These are phyloP conservation scores for Triplophysa rosa DNA, from an alignment of 2,113 vertebrate genomes.

Conservation along the genomic window DNA sequence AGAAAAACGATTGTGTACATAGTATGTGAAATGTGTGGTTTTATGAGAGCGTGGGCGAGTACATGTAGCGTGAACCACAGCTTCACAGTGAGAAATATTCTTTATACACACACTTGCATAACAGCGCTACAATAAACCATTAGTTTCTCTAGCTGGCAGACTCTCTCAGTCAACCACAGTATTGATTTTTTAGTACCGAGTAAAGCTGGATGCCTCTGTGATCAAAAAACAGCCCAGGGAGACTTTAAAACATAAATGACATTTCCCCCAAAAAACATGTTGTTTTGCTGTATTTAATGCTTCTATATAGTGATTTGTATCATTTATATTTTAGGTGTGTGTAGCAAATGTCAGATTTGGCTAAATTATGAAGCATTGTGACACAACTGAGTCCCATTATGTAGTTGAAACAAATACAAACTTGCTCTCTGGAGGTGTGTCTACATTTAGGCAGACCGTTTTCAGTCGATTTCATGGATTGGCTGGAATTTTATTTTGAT, in stretches of 20 bases:
- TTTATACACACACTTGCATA: conserved; percentile 40
- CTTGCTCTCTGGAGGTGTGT: not conserved
- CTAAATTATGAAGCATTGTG: no score
- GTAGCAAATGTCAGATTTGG: no score
- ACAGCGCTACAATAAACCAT: conserved; percentile 15
- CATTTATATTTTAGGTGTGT: not conserved
- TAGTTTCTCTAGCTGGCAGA: conserved; percentile 4
- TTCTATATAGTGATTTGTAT: not conserved
- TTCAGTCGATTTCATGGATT: conserved; percentile 16
- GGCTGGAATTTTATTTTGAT: conserved; percentile 50
- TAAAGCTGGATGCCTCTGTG: not conserved
- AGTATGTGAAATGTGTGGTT: not conserved
- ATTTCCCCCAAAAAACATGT: not conserved
- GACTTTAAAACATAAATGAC: not conserved
- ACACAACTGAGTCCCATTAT: no score
- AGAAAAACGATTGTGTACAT: not conserved
- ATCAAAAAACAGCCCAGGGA: not conserved
- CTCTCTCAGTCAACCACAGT: conserved; percentile 11
- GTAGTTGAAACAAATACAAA: not conserved
- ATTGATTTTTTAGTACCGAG: conserved; percentile 20
- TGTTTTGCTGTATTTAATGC: not conserved
- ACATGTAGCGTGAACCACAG: conserved; percentile 28
- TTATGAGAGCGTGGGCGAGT: not conserved
- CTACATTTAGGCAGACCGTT: not conserved
- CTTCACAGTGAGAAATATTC: conserved; percentile 24